Conservation (phyloP, 2,888 invertebrate species). For the Drosophila nigritarsus region DNA sequence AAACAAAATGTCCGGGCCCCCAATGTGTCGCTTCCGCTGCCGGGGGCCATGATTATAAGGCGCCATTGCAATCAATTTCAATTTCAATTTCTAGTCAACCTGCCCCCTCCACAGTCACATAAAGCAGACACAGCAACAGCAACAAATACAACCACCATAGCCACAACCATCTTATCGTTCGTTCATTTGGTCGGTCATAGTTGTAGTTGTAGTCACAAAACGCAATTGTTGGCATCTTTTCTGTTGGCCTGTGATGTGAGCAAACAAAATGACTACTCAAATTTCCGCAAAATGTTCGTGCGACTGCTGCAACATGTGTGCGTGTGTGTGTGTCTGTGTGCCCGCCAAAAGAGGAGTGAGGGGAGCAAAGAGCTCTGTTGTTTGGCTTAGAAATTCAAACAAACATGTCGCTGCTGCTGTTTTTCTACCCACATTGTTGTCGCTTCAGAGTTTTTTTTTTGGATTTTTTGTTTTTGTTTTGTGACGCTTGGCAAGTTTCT, state of each 20-base stretch:
- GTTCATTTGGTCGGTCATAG: conserved; percentile 45
- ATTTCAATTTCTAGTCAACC: conserved; percentile 44
- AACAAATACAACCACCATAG: conserved; percentile 2
- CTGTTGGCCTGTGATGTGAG: conserved; percentile 83
- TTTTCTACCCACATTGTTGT: conserved; percentile 27
- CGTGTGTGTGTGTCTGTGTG: conserved; percentile 31
- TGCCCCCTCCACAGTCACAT: conserved; percentile 12
- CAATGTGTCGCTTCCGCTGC: conserved; percentile 69
- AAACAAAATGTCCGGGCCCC: conserved; percentile 82
- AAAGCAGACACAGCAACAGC: neutral
- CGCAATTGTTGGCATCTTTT: conserved; percentile 59
- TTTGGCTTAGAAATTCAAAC: conserved; percentile 76
- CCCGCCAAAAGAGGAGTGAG: neutral
- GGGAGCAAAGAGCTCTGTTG: conserved; percentile 33
- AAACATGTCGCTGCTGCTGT: conserved; percentile 58
- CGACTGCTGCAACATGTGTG: conserved; percentile 58
- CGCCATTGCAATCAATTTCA: conserved; percentile 64
- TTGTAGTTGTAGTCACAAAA: conserved; percentile 36
- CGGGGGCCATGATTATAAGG: conserved; percentile 63
- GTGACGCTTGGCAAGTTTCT: conserved; percentile 48
- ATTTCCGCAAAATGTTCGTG: conserved; percentile 78
- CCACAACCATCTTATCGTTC: conserved; percentile 54
- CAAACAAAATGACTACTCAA: conserved; percentile 84
- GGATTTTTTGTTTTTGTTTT: conserved; percentile 31
- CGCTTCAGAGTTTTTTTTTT: conserved; percentile 17